Conservation (phyloP, 1,140 invertebrate species). For the Drosophila repletoides region DNA sequence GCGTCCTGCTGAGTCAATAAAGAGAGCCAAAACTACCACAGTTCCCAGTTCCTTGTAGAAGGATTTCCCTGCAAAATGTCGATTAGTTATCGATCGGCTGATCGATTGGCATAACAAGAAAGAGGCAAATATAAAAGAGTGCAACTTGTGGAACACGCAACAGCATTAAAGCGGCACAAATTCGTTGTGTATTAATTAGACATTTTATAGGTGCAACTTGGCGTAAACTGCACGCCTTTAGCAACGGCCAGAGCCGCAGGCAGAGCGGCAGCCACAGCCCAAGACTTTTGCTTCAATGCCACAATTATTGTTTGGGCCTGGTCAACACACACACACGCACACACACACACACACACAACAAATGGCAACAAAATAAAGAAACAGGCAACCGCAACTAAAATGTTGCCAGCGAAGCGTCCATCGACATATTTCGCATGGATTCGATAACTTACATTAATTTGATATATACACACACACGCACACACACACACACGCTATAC, state of each 20-base stretch:
- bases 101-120: neutral
- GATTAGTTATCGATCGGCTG: slow-evolving; percentile 34
- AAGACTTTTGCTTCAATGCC: slow-evolving; percentile 23
- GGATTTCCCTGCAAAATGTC: slow-evolving; percentile 6
- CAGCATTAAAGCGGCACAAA: slow-evolving; percentile 66
- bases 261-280: no score
- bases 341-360: slow-evolving; percentile 3
- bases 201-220: slow-evolving; percentile 78
- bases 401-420: slow-evolving; percentile 47
- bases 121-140: slow-evolving; percentile 21
- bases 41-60: no score
- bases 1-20: no score
- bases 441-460: slow-evolving; percentile 81
- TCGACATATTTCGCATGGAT: slow-evolving; percentile 67
- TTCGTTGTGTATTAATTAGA: slow-evolving; percentile 79
- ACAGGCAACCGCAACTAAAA: slow-evolving; percentile 60
- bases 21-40: no score
- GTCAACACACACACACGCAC: slow-evolving; percentile 53
- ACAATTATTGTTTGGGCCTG: slow-evolving; percentile 73
- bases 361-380: neutral
- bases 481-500: slow-evolving; percentile 5
- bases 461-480: slow-evolving; percentile 48
- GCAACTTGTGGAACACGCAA: slow-evolving; percentile 30
- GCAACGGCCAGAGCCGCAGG: neutral
- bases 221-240: slow-evolving; percentile 52